A percentile compares a stretch with the other conserved stretches of the same genome.
Evolutionary conservation across 1,140 invertebrate species (phyloP).

Genomic region (Trichomalopsis sarcophagae): DNA sequence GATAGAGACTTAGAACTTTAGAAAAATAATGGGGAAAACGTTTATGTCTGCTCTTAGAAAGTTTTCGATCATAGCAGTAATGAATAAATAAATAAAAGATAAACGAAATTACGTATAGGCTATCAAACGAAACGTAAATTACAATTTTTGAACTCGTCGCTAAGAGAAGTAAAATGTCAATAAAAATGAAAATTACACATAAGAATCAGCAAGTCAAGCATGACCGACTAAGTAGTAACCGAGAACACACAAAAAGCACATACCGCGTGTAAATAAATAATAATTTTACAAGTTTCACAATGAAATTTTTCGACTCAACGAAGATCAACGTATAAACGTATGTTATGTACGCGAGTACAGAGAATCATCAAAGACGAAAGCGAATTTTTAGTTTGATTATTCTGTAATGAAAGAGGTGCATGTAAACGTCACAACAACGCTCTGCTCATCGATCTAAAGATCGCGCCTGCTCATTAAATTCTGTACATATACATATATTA

Average conservation of each 20-base stretch:
- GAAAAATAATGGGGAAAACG: background rate
- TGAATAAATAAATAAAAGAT: background rate
- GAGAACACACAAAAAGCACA: slow-evolving; percentile 6
- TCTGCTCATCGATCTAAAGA: too few species aligned
- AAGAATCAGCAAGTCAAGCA: background rate
- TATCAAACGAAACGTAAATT: slow-evolving; percentile 6
- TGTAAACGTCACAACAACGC: background rate
- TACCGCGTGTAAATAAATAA: slow-evolving; percentile 42
- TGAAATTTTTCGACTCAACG: slow-evolving; percentile 3
- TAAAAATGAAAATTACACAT: background rate
- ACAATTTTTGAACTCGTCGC: background rate
- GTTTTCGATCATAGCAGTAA: slow-evolving; percentile 18
- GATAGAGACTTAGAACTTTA: slow-evolving; percentile 26
- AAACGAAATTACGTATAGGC: background rate
- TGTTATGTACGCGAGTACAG: background rate
- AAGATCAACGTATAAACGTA: slow-evolving; percentile 14
- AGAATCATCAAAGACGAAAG: background rate
- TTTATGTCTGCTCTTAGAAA: background rate
- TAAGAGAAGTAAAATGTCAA: background rate
- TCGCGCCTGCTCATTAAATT: slow-evolving; percentile 25
- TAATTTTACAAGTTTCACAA: slow-evolving; percentile 36
- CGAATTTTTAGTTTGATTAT: background rate
- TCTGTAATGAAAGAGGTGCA: background rate
- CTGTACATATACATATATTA: slow-evolving; percentile 45
- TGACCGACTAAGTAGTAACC: background rate